Base-by-base conservation (phyloP, 2,888 invertebrate species). In the Acanthosepion esculentum region DNA sequence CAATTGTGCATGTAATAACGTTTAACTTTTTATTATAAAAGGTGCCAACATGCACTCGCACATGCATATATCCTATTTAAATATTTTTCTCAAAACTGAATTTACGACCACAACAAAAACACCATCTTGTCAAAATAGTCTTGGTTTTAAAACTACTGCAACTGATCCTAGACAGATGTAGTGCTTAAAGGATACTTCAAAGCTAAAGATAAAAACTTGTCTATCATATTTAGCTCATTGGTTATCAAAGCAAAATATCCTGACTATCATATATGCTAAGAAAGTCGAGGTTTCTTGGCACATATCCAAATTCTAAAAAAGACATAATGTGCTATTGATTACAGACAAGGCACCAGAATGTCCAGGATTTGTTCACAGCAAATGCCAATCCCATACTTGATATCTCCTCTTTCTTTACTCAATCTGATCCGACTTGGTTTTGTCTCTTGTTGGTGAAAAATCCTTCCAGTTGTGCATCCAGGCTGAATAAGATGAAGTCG, bases 401-500 rank as follows among this genome's bases (percentile, higher is more conserved):
- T 64, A 64, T 64, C 64, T 64, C 26, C 64, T 4, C 23, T 78
- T 29, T 78, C n/a, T 15, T 23, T 10, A 33, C 78, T 23, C 18
- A 78, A 78, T n/a, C 78, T 33, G 78, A 78, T 78, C 78, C 78
- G 78, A 33, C n/a, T 78, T 78, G n/a, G n/a, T 33, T 33, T 78
- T 78, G 78, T 78, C 78, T 78, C n/a, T 5, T 10, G 12, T 78
- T 12, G 78, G n/a, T n/a, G 33, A 78, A 78, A 33, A 78, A n/a
- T 33, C 78, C n/a, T 78, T 33, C n/a, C n/a, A 33, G n/a, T 78
- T 78, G 78, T 78, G 78, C 78, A 78, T 33, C 78, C n/a, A 78
- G 78, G 78, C 78, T 78, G 78, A 78, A 78, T 78, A 78, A 78
- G 78, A 78, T 78, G 78, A 78, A 33, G 78, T 78, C 78, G n/a